Percentiles rank a stretch among this genome's conserved stretches.
Evolutionary conservation across 2,797 vertebrate genomes (phyloP).

Genomic region (Euphonia xanthogaster): DNA sequence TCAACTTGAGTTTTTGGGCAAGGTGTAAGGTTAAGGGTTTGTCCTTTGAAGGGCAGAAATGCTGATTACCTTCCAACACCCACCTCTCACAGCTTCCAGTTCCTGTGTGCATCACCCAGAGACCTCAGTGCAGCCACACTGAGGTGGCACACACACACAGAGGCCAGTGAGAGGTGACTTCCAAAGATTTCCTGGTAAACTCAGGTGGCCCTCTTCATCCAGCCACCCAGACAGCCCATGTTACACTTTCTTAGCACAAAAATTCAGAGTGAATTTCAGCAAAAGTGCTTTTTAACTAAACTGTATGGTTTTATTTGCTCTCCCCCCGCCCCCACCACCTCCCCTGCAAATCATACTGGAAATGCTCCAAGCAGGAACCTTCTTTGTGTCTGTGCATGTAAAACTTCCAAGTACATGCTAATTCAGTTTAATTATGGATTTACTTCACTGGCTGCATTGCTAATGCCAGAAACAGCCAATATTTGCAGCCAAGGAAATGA

Average conservation of each 20-base stretch:
- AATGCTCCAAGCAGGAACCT: conserved; percentile 15
- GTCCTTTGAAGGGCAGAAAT: not conserved
- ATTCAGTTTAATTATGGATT: conserved; percentile 69
- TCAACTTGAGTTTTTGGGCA: not conserved
- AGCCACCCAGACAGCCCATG: not conserved
- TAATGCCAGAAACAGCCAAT: not conserved
- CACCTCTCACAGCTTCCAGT: not conserved
- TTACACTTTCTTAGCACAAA: not conserved
- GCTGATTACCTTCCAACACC: not conserved
- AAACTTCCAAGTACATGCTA: conserved; percentile 49
- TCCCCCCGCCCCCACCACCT: not conserved
- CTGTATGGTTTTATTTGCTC: not conserved
- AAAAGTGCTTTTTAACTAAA: not conserved
- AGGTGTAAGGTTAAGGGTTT: not conserved
- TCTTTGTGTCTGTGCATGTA: conserved; percentile 34
- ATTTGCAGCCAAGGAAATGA: not conserved
- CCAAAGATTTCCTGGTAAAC: not conserved
- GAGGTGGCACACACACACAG: not conserved
- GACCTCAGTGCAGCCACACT: not conserved
- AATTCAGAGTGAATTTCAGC: not conserved
- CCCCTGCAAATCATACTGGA: conserved; percentile 31
- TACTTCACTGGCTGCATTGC: conserved; percentile 21
- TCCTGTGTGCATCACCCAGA: not conserved
- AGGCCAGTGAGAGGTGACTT: not conserved
- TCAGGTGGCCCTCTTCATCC: not conserved